Conservation (phyloP, 2,113 vertebrate genomes). For the Lepus timidus region DNA sequence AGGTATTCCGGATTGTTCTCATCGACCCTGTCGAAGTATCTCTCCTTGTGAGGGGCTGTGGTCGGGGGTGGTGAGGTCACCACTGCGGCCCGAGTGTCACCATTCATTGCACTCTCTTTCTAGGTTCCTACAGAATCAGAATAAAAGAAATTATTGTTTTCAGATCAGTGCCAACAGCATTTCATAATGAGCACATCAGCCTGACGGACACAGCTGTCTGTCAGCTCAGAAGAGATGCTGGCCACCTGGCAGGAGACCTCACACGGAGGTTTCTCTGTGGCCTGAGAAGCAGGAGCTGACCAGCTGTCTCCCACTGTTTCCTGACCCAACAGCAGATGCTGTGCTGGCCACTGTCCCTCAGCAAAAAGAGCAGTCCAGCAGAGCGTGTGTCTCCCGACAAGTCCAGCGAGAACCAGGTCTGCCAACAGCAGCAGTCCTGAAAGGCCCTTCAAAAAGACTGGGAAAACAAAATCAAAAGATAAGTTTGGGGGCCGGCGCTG, state of each 20-base stretch:
- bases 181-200: background rate
- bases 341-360: background rate
- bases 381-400: background rate
- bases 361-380: background rate
- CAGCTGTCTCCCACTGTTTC: background rate
- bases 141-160: conserved; percentile 54
- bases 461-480: no score
- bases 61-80: conserved; percentile 98
- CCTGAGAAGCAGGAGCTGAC: background rate
- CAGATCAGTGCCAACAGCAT: background rate
- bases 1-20: conserved; percentile 98
- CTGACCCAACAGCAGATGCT: background rate
- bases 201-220: background rate
- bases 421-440: background rate
- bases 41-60: conserved; percentile 97
- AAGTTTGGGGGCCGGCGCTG: no score
- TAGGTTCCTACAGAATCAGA: conserved; percentile 76
- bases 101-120: conserved; percentile 94
- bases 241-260: background rate
- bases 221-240: no score
- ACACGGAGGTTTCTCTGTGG: background rate
- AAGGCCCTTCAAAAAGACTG: no score
- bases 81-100: conserved; percentile 95
- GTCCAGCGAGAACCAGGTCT: background rate
- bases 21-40: conserved; percentile 98